These are phyloP conservation scores for Acanthisitta chloris DNA, from an alignment of 2,113 vertebrate species.

Conservation along the genomic window DNA sequence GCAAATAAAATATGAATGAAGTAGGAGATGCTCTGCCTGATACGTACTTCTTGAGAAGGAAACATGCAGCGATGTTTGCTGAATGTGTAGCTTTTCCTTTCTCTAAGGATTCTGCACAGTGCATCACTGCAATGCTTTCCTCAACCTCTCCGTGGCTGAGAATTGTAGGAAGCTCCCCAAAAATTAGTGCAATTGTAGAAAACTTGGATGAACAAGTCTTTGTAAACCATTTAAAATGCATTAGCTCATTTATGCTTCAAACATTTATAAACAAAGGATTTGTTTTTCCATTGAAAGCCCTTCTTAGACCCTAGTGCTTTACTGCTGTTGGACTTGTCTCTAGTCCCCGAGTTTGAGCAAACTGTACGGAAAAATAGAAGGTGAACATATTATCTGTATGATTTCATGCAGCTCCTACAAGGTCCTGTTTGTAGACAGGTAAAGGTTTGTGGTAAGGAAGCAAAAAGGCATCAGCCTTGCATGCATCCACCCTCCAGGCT, in stretches of 20 bases:
- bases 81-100: background rate
- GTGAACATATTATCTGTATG: background rate
- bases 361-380: background rate
- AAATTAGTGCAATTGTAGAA: background rate
- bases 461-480: background rate
- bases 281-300: background rate
- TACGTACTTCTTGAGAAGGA: background rate
- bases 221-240: background rate
- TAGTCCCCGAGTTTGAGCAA: background rate
- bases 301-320: background rate
- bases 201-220: background rate
- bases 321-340: background rate
- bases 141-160: accelerated
- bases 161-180: background rate
- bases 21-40: background rate
- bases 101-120: background rate
- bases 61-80: background rate
- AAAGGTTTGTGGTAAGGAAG: background rate
- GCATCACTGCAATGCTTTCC: background rate
- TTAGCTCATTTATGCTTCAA: background rate
- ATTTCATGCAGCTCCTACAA: background rate
- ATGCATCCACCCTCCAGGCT: background rate
- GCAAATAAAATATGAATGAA: constrained; percentile 23
- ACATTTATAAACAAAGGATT: background rate
- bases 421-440: background rate